These are phyloP conservation scores for Malachius bipustulatus DNA, from an alignment of 2,888 invertebrate species.

Conservation along the genomic window DNA sequence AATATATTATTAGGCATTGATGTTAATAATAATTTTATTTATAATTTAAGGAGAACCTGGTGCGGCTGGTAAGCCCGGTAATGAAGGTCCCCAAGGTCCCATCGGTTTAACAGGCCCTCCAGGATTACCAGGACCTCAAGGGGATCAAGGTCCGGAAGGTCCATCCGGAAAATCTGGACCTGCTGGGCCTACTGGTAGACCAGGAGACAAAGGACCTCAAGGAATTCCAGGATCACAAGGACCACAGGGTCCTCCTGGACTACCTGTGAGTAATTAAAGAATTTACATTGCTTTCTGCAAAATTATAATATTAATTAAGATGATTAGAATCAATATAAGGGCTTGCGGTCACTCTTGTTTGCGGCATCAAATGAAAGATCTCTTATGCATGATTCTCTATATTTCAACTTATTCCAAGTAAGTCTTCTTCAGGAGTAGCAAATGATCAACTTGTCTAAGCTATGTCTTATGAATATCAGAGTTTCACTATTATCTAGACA, in stretches of 20 bases:
- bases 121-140: slow-evolving; percentile 51
- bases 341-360: too few relatives aligned
- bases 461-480: too few relatives aligned
- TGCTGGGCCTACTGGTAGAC: slow-evolving; percentile 57
- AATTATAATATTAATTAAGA: too few relatives aligned
- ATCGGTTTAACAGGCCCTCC: slow-evolving; percentile 53
- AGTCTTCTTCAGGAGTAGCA: too few relatives aligned
- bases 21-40: slow-evolving; percentile 10
- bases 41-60: slow-evolving; percentile 55
- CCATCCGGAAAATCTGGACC: slow-evolving; percentile 57
- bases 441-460: too few relatives aligned
- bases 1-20: too few relatives aligned
- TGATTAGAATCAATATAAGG: too few relatives aligned
- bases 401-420: too few relatives aligned
- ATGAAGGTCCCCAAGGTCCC: slow-evolving; percentile 60
- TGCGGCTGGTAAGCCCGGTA: slow-evolving; percentile 56
- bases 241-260: slow-evolving; percentile 53
- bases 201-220: slow-evolving; percentile 65
- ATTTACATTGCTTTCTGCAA: too few relatives aligned
- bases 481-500: too few relatives aligned
- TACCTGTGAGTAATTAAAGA: slow-evolving; percentile 42
- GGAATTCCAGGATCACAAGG: slow-evolving; percentile 55
- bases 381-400: too few relatives aligned
- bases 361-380: too few relatives aligned
- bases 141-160: slow-evolving; percentile 49